These are phyloP conservation scores for Hydra vulgaris DNA, from an alignment of 30 jellyfish, hydroid and myxozoan species.

Conservation along the genomic window DNA sequence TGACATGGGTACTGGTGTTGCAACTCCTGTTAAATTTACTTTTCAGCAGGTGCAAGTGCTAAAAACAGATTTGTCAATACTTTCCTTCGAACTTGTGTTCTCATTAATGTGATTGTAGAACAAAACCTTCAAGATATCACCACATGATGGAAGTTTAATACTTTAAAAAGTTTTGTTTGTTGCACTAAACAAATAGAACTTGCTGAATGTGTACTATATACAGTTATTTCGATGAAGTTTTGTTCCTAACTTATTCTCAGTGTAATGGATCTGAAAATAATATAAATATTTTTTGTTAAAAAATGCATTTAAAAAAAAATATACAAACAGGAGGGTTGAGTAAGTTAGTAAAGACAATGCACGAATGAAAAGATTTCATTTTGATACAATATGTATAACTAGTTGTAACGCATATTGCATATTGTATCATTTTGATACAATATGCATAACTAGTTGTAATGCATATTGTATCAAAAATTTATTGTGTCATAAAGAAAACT, in stretches of 20 bases:
- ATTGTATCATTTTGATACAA: neutral
- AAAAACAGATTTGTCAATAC: neutral
- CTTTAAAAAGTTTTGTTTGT: neutral
- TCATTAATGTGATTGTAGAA: neutral
- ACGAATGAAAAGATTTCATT: neutral
- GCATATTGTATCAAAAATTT: neutral
- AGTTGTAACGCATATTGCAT: neutral
- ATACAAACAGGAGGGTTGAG: neutral
- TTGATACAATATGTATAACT: neutral
- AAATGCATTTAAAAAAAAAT: no score
- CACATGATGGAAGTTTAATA: neutral
- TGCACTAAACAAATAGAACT: neutral
- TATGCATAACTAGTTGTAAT: neutral
- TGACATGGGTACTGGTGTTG: neutral
- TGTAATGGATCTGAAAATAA: neutral
- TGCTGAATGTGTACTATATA: neutral
- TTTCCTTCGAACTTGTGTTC: neutral
- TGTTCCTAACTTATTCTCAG: neutral
- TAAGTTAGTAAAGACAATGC: neutral
- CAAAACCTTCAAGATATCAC: neutral
- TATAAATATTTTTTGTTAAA: no score
- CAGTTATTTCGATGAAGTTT: no score
- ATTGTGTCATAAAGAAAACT: neutral
- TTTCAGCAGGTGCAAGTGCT: neutral
- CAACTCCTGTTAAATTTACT: neutral